These are phyloP conservation scores for Drosophila pallidifrons DNA, from an alignment of 1,140 invertebrate genomes.

Conservation along the genomic window DNA sequence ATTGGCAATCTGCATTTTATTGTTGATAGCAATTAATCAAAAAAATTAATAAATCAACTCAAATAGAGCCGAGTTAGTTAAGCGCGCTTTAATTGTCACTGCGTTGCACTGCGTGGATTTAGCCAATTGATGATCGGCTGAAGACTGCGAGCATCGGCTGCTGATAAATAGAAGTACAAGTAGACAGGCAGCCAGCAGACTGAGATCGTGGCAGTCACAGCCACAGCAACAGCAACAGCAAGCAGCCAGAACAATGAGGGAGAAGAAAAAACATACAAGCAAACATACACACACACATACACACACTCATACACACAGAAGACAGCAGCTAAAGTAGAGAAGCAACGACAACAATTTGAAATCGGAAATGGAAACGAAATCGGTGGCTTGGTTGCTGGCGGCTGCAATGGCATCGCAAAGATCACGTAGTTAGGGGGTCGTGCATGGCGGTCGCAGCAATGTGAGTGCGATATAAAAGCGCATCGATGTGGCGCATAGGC, in stretches of 20 bases:
- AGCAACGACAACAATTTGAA: conserved; percentile 60
- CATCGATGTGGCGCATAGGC: conserved; percentile 22
- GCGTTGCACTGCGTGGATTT: too few species aligned
- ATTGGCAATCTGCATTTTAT: too few species aligned
- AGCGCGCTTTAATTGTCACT: too few species aligned
- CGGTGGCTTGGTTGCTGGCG: conserved; percentile 44
- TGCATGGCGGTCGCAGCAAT: conserved; percentile 45
- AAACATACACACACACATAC: neutral
- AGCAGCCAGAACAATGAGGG: conserved; percentile 20
- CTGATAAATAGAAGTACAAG: conserved; percentile 9
- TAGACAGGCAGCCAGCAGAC: conserved; percentile 6
- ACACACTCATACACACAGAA: conserved; percentile 20
- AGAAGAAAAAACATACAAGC: conserved; percentile 1
- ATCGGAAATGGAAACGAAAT: conserved; percentile 61
- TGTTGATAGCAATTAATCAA: too few species aligned
- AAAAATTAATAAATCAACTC: too few species aligned
- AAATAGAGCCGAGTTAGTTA: too few species aligned
- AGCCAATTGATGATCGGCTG: too few species aligned
- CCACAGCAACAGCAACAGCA: too few species aligned
- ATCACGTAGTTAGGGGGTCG: conserved; percentile 65
- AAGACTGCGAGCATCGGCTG: neutral
- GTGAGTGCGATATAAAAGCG: conserved; percentile 55
- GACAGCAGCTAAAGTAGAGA: too few species aligned
- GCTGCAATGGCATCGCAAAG: conserved; percentile 63
- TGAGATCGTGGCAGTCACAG: conserved; percentile 2